Evolutionary conservation across 2,113 vertebrate genomes (phyloP).

Genomic region (Caranx melampygus): DNA sequence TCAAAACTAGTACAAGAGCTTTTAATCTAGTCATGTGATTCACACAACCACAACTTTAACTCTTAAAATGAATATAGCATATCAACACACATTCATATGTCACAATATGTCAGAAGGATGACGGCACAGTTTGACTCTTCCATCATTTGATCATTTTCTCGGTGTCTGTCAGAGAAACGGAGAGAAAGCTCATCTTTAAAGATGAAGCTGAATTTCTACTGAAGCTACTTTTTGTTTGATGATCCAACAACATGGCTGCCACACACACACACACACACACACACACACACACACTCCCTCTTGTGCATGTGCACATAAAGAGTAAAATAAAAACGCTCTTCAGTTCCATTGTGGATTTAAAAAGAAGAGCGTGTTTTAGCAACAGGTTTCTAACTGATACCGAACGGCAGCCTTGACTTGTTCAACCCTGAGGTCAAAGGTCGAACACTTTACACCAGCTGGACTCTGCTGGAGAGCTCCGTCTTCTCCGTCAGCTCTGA

Average conservation of each 20-base stretch:
- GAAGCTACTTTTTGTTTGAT: not conserved
- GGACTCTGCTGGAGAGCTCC: not conserved
- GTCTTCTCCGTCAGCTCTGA: not conserved
- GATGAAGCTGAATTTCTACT: not conserved
- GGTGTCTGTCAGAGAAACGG: too few relatives aligned
- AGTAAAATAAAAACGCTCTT: too few relatives aligned
- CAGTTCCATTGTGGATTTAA: not conserved
- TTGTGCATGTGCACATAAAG: not conserved
- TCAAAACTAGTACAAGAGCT: too few relatives aligned
- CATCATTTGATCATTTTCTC: too few relatives aligned
- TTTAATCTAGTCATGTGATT: too few relatives aligned
- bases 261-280: not conserved
- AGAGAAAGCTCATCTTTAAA: too few relatives aligned
- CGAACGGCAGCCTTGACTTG: conserved; percentile 1
- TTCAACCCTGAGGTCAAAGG: conserved; percentile 2
- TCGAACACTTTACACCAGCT: conserved; percentile 2
- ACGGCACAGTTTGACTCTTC: too few relatives aligned
- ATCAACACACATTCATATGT: too few relatives aligned
- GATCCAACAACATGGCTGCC: not conserved
- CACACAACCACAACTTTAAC: too few relatives aligned
- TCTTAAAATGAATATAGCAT: too few relatives aligned
- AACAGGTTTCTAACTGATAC: not conserved
- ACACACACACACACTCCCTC: not conserved
- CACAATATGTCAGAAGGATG: too few relatives aligned
- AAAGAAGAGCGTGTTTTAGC: not conserved